Conservation (phyloP, 2,113 vertebrate species). For the Mola mola region DNA sequence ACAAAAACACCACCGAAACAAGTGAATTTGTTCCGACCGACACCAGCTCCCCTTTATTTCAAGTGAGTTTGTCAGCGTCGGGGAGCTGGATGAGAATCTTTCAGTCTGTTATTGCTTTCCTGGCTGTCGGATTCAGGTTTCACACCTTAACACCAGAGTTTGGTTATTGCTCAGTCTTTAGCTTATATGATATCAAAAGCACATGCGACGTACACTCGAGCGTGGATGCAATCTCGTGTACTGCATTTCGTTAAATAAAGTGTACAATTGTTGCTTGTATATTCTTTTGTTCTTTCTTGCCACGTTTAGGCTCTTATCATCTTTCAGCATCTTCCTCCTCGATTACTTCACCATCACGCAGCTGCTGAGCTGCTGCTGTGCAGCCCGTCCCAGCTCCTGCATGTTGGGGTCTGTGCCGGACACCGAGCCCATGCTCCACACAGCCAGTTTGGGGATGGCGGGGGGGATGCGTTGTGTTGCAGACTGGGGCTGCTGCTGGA, state of each 20-base stretch:
- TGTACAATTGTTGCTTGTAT: slow-evolving; percentile 26
- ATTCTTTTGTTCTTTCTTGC: slow-evolving; percentile 36
- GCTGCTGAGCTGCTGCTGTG: slow-evolving; percentile 83
- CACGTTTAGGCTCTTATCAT: background rate
- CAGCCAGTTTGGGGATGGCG: slow-evolving; percentile 75
- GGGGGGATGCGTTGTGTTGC: slow-evolving; percentile 64
- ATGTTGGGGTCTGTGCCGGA: slow-evolving; percentile 62
- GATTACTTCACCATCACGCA: slow-evolving; percentile 93
- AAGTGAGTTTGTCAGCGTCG: slow-evolving; percentile 53
- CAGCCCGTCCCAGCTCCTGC: slow-evolving; percentile 69
- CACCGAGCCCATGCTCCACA: slow-evolving; percentile 83
- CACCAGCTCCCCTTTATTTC: slow-evolving; percentile 56
- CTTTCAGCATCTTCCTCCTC: background rate
- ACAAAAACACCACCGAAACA: slow-evolving; percentile 30
- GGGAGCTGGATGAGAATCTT: slow-evolving; percentile 43
- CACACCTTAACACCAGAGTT: slow-evolving; percentile 66
- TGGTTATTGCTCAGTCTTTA: slow-evolving; percentile 83
- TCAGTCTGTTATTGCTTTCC: slow-evolving; percentile 81
- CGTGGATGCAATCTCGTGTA: slow-evolving; percentile 48
- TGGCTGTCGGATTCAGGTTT: slow-evolving; percentile 33
- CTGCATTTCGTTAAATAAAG: slow-evolving; percentile 34
- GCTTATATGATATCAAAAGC: slow-evolving; percentile 64
- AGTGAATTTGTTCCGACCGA: slow-evolving; percentile 21
- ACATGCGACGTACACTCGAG: slow-evolving; percentile 13
- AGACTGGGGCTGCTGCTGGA: slow-evolving; percentile 68